A percentile compares a stretch with the other conserved stretches of the same genome.
phyloP scores from a whole-genome alignment of 2,888 invertebrate genomes.

The Matsumyia berberina region DNA sequence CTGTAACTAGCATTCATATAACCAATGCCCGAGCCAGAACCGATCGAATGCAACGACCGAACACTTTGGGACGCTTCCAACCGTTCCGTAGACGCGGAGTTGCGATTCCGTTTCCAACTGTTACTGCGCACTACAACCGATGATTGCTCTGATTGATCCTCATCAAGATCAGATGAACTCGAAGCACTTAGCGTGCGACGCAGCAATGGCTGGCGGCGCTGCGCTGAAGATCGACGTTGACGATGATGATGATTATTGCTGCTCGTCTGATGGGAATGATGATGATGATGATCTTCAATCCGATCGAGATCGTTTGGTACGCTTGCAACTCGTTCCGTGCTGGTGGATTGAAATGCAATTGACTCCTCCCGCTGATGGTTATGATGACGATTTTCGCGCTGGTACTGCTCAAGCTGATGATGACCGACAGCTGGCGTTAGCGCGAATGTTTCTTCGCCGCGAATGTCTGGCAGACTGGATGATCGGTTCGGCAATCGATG shows the following conservation, averaged over 20 bases:
- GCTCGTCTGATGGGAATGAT: slow-evolving; percentile 57
- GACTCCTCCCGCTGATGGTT: slow-evolving; percentile 1
- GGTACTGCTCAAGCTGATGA: slow-evolving; percentile 71
- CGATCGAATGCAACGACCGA: slow-evolving; percentile 60
- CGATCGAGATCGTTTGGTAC: slow-evolving; percentile 82
- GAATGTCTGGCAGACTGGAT: slow-evolving; percentile 83
- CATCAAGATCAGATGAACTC: slow-evolving; percentile 63
- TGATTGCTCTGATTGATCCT: slow-evolving; percentile 70
- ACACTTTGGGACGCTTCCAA: slow-evolving; percentile 52
- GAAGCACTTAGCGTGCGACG: slow-evolving; percentile 68
- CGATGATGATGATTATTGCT: slow-evolving; percentile 54
- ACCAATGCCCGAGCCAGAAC: slow-evolving; percentile 75
- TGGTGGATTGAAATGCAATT: slow-evolving; percentile 45
- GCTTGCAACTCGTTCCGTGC: slow-evolving; percentile 77
- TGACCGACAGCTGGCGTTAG: slow-evolving; percentile 78
- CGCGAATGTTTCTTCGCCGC: slow-evolving; percentile 79
- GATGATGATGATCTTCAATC: slow-evolving; percentile 77
- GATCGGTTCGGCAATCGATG: slow-evolving; percentile 75
- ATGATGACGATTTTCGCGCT: slow-evolving; percentile 35
- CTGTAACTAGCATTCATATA: slow-evolving; percentile 87
- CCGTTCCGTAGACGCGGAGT: slow-evolving; percentile 49
- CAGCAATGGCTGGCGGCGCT: slow-evolving; percentile 52
- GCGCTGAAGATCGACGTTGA: slow-evolving; percentile 52
- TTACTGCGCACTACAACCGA: slow-evolving; percentile 78
- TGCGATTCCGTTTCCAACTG: slow-evolving; percentile 80